Conservation (phyloP, 2,888 invertebrate genomes). For the Drosophila macrospina region DNA sequence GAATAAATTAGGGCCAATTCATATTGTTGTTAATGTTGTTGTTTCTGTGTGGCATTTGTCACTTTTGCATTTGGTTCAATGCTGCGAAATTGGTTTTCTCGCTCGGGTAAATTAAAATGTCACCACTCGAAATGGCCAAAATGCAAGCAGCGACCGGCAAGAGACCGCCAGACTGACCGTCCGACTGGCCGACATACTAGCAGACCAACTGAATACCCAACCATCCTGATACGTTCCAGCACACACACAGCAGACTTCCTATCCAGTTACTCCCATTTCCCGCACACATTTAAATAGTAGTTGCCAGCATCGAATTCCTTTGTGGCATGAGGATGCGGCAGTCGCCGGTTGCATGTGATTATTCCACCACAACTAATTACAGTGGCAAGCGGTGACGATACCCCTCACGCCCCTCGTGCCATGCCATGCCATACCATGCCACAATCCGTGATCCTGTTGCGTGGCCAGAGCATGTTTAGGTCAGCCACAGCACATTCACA, state of each 20-base stretch:
- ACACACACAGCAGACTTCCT: constrained; percentile 11
- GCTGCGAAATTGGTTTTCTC: constrained; percentile 75
- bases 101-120: constrained; percentile 78
- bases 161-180: constrained; percentile 6
- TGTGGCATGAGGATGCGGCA: constrained; percentile 23
- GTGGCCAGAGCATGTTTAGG: constrained; percentile 71
- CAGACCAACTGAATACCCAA: constrained; percentile 4
- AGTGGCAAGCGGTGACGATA: constrained; percentile 65
- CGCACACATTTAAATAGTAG: constrained; percentile 54
- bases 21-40: constrained; percentile 21
- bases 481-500: constrained; percentile 74
- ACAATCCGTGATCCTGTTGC: constrained; percentile 1
- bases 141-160: constrained; percentile 46
- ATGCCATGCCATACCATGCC: neutral
- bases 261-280: neutral
- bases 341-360: constrained; percentile 73
- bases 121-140: constrained; percentile 68
- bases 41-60: constrained; percentile 51
- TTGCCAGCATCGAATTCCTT: constrained; percentile 52
- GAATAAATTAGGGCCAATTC: constrained; percentile 66
- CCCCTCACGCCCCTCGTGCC: neutral
- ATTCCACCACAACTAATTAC: constrained; percentile 80
- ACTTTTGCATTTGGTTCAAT: constrained; percentile 60
- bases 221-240: constrained; percentile 14
- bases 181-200: neutral